phyloP scores from a whole-genome alignment of 2,113 vertebrate species.

The Trochalopteron elliotii region DNA sequence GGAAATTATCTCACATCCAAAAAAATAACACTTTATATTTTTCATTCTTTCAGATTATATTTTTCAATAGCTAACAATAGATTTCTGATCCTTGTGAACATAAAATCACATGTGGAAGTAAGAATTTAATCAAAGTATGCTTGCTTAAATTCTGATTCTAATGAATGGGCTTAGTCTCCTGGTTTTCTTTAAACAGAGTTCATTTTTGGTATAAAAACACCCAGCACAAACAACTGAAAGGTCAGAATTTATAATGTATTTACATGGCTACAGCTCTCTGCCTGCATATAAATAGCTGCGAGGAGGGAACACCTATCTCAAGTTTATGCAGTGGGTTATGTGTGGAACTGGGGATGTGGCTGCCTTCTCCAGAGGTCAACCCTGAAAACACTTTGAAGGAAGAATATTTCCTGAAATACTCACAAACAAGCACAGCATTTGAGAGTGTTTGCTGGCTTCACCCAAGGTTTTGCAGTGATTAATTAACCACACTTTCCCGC shows the following conservation, averaged over 20 bases:
- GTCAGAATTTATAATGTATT: background rate
- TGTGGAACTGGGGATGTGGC: background rate
- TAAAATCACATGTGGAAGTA: background rate
- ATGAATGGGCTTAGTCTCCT: background rate
- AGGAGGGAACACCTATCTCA: background rate
- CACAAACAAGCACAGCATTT: background rate
- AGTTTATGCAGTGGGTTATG: background rate
- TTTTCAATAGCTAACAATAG: constrained; percentile 52
- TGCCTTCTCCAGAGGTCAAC: background rate
- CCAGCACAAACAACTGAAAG: background rate
- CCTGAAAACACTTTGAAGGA: background rate
- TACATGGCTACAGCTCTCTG: background rate
- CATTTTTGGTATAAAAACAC: background rate
- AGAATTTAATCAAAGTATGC: constrained; percentile 46
- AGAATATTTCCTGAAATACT: background rate
- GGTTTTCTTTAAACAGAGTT: constrained; percentile 10
- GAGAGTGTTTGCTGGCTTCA: background rate
- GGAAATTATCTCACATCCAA: constrained; percentile 33
- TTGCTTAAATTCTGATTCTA: constrained; percentile 44
- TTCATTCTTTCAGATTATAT: constrained; percentile 28
- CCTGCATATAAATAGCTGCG: background rate
- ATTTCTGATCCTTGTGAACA: constrained; percentile 25
- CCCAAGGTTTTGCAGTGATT: background rate
- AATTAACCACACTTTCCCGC: background rate
- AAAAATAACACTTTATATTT: background rate